Base-by-base conservation (phyloP, 2,797 vertebrate genomes). In the Danio jaintianensis region DNA sequence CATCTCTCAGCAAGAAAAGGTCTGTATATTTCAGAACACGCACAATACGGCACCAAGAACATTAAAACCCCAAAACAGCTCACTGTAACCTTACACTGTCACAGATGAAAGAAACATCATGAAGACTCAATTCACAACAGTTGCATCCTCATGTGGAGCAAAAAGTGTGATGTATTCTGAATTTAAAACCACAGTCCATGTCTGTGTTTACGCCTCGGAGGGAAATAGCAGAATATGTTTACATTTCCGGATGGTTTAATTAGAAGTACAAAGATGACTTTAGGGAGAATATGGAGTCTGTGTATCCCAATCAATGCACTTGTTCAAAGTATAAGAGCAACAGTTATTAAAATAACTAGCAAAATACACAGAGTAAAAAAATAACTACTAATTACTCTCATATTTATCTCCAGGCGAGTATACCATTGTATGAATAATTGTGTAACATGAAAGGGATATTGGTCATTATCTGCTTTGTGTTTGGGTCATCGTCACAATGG, bases 371-470 rank as follows among this genome's bases (percentile, higher is more conserved):
- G 81, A 84, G 64, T 80, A 64, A 79, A 85, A 79, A 85, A 85
- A 71, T 42, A 81, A 62, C 82, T 83, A 82, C 78, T 76, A 64
- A 64, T 88, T 83, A 83, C 82, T 87, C 83, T 81, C 86, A 69
- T 79, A 59, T 62, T 82, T 72, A 75, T 86, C 81, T 88, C 82
- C 55, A 83, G 83, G 87, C 82, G 80, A 73, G 15, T 1, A 86
- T 87, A 64, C 75, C 85, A 85, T 91, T 89, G 85, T 75, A 22
- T 77, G 78, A 59, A 82, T 79, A 85, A 88, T 88, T 86, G 76
- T 80, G 74, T 83, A 62, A 84, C 84, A 50, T 55, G 11, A 16
- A 72, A 72, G 7, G 3, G 42, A 72, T 22, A 66, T 42, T 66
- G 62, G 38, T 72, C 40, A 22, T 72, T 72, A 58, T 45, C 53